A percentile compares a stretch with the other conserved stretches of the same genome.
phyloP scores from a whole-genome alignment of 2,113 vertebrate genomes.

The Clupea harengus region DNA sequence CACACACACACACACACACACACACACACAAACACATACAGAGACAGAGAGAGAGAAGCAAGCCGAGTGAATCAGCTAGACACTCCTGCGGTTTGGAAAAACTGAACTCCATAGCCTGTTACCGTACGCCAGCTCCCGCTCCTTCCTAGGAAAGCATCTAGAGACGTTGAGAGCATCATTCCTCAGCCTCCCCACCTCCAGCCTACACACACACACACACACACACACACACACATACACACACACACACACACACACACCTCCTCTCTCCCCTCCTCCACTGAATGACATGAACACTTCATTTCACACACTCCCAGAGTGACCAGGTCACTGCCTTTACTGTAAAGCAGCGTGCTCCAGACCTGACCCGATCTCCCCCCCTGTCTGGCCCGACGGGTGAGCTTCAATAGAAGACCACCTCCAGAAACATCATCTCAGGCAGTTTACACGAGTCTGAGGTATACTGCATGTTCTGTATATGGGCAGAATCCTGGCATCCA shows the following conservation, averaged over 20 bases:
- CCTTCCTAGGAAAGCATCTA: background rate
- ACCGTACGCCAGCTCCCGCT: background rate
- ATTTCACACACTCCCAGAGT: background rate
- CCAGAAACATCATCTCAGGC: background rate
- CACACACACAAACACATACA: background rate
- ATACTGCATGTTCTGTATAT: too few species aligned
- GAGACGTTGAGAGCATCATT: background rate
- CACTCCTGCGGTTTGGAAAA: background rate
- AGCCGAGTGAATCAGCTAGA: background rate
- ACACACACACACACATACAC: background rate
- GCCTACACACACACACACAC: background rate
- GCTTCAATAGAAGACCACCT: background rate
- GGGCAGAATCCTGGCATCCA: too few species aligned
- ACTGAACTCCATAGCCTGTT: background rate
- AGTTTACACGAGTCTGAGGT: too few species aligned
- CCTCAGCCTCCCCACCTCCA: background rate
- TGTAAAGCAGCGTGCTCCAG: background rate
- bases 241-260: background rate
- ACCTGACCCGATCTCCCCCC: background rate
- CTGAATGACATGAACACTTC: background rate
- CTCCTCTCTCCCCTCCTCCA: background rate
- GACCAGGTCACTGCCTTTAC: background rate
- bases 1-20: slow-evolving; percentile 7
- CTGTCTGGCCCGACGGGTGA: background rate
- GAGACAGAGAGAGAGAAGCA: background rate